phyloP scores from a whole-genome alignment of 2,888 invertebrate genomes.

The Prosapia bicincta region DNA sequence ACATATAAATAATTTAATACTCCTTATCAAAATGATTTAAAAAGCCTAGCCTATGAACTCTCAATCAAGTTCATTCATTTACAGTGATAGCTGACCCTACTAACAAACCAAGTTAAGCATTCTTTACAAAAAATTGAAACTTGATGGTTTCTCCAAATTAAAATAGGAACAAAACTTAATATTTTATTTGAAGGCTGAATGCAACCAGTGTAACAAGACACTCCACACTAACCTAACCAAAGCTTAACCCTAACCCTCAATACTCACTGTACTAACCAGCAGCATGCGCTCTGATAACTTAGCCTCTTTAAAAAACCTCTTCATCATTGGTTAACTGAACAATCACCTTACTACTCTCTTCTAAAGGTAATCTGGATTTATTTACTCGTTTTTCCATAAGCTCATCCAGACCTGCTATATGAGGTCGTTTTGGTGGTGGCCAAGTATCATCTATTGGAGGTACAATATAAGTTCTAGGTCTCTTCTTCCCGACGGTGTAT shows the following conservation, averaged over 20 bases:
- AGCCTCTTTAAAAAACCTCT: background rate
- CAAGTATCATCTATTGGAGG: conserved; percentile 35
- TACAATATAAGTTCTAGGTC: conserved; percentile 24
- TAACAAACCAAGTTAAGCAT: too few species aligned
- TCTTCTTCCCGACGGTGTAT: conserved; percentile 17
- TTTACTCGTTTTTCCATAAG: background rate
- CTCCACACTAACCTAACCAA: background rate
- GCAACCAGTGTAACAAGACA: too few species aligned
- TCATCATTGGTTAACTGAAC: background rate
- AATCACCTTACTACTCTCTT: background rate
- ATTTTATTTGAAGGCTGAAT: background rate
- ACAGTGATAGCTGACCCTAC: too few species aligned
- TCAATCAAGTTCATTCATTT: too few species aligned
- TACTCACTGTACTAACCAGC: background rate
- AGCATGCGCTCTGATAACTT: background rate
- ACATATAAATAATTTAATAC: too few species aligned
- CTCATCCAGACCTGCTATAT: background rate
- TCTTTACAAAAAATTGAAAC: too few species aligned
- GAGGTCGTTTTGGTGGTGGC: conserved; percentile 34
- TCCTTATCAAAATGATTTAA: too few species aligned
- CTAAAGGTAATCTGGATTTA: conserved; percentile 6
- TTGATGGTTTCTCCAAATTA: background rate
- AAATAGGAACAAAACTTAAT: background rate
- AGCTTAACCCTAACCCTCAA: background rate
- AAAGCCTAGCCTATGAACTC: too few species aligned